A percentile compares a stretch with the other conserved stretches of the same genome.
Evolutionary conservation across 2,113 vertebrate genomes (phyloP).

Genomic region (Eulemur macaco): DNA sequence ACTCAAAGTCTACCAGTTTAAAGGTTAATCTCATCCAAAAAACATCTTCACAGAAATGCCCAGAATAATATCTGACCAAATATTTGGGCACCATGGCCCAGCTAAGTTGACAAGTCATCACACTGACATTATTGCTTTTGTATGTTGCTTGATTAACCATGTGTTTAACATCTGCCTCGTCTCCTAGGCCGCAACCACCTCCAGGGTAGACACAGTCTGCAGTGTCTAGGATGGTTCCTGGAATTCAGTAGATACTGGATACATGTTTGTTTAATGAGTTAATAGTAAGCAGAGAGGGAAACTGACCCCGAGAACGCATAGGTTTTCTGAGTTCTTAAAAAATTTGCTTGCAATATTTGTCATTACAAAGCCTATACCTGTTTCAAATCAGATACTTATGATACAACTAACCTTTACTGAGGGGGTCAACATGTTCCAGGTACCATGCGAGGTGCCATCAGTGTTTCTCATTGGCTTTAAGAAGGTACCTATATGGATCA

Average conservation of each 20-base stretch:
- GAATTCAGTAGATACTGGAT: not conserved
- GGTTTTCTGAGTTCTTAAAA: conserved; percentile 10
- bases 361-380: not conserved
- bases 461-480: not conserved
- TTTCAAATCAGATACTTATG: not conserved
- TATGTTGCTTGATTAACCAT: not conserved
- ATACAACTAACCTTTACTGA: not conserved
- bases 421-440: rapidly evolving
- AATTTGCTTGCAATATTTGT: not conserved
- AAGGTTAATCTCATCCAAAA: not conserved
- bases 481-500: not conserved
- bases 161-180: not conserved
- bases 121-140: not conserved
- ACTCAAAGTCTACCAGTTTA: not conserved
- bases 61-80: not conserved
- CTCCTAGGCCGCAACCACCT: not conserved
- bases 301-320: not conserved
- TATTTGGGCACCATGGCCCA: not conserved
- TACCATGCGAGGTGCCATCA: not conserved
- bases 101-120: not conserved
- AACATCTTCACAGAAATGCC: not conserved
- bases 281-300: not conserved
- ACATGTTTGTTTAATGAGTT: not conserved
- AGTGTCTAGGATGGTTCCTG: not conserved
- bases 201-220: not conserved